phyloP scores from a whole-genome alignment of 2,113 vertebrate species.

The Phasianus colchicus region DNA sequence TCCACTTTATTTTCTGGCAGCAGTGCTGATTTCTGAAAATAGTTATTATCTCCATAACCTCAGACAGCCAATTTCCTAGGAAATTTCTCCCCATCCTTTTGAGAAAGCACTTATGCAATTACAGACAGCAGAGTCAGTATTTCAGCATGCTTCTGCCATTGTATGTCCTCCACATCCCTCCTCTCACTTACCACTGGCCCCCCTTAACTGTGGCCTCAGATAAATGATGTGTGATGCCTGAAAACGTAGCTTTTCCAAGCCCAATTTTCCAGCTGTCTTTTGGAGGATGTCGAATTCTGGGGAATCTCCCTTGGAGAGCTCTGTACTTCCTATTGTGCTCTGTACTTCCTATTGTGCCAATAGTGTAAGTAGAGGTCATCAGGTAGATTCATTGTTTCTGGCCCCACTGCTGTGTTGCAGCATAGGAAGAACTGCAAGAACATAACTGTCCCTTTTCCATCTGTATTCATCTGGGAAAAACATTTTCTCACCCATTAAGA shows the following conservation, averaged over 20 bases:
- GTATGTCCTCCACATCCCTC: background rate
- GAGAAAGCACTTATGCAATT: background rate
- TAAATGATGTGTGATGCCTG: background rate
- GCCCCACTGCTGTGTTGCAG: background rate
- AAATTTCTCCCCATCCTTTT: background rate
- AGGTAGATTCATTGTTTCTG: background rate
- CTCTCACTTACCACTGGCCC: background rate
- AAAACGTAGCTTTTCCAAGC: background rate
- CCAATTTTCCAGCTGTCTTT: background rate
- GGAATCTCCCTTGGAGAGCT: background rate
- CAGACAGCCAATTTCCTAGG: background rate
- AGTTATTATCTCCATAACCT: background rate
- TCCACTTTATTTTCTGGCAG: background rate
- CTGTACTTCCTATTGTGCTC: background rate
- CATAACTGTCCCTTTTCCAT: background rate
- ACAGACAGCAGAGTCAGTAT: background rate
- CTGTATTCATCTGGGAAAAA: background rate
- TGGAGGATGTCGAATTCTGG: background rate
- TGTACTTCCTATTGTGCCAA: background rate
- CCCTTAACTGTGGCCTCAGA: background rate
- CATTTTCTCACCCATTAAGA: background rate
- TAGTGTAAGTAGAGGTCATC: background rate
- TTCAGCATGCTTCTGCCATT: background rate
- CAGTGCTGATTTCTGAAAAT: conserved; percentile 11
- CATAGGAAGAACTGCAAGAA: background rate